phyloP scores from a whole-genome alignment of 2,888 invertebrate species.

The Pandemis cinnamomeana region DNA sequence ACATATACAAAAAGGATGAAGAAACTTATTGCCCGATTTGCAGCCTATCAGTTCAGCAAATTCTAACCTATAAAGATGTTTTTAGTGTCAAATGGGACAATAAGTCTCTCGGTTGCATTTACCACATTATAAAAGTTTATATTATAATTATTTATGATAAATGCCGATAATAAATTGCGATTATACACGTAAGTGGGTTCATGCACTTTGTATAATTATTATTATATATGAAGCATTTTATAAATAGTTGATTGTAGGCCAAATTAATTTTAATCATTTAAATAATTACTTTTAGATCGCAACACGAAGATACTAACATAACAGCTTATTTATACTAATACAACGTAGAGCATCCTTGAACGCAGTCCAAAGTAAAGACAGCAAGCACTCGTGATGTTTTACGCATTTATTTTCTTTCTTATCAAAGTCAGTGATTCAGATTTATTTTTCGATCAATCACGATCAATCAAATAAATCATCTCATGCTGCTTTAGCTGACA shows the following conservation, averaged over 20 bases:
- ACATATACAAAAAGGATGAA: not conserved
- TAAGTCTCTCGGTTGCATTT: no score
- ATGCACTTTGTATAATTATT: not conserved
- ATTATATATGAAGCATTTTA: not conserved
- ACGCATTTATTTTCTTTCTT: conserved; percentile 32
- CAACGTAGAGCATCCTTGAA: conserved; percentile 53
- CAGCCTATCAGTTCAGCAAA: no score
- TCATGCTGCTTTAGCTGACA: not conserved
- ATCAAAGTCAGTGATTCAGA: conserved; percentile 4
- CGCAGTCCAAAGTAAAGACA: conserved; percentile 53
- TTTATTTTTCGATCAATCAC: conserved; percentile 16
- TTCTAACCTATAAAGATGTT: no score
- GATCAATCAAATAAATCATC: not conserved
- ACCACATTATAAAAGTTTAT: no score
- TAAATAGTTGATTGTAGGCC: not conserved
- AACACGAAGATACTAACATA: not conserved
- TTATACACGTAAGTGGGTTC: not conserved
- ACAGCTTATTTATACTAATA: not conserved
- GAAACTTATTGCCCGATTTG: no score
- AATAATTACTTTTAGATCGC: not conserved
- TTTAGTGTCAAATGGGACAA: no score
- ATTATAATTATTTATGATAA: no score
- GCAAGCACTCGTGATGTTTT: conserved; percentile 18
- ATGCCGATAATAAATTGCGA: no score
- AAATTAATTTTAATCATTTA: not conserved